Base-by-base conservation (phyloP, 2,888 invertebrate genomes). In the Rhogogaster chlorosoma region DNA sequence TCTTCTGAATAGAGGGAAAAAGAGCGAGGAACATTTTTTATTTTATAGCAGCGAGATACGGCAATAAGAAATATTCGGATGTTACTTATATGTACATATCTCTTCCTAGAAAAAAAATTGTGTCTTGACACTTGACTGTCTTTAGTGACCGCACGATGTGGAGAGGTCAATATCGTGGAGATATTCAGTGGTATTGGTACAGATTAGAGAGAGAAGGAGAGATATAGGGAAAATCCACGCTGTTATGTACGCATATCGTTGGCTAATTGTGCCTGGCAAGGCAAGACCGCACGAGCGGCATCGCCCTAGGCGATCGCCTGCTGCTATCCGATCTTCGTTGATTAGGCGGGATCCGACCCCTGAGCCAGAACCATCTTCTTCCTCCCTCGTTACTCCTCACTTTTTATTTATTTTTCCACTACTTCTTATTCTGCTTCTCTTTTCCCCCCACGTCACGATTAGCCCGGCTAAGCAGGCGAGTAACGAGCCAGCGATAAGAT, bases 231-330 rank as follows among this genome's bases (percentile, higher is more conserved):
- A 36, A 29, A 32, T 36, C 32, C n/a, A 36, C 18, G 9, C 36
- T 73, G 71, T 73, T n/a, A 22, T n/a, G 22, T n/a, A n/a, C 67
- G 36, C 6, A 70, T 73, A 38, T 77, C 29, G 77, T 22, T n/a
- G 80, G 61, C 80, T 80, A 80, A 80, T 80, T 80, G 80, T 61
- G 80, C 80, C 29, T 32, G 77, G 53, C 78, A 77, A 70, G n/a
- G 53, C 22, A n/a, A n/a, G 53, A 49, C 49, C 53, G 77, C 77
- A 78, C 78, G 78, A 53, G 78, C 78, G 78, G 75, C 26, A 22
- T 77, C 49, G 49, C 77, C 77, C 49, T 7, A 29, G 53, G 77
- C 77, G 49, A 53, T 77, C 77, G 77, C 26, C 53, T 49, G 49
- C 15, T 77, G 77, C 77, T 32, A 77, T 53, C 49, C 77, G 77